Conservation (phyloP, 2,888 invertebrate genomes). For the Beris chalybata region DNA sequence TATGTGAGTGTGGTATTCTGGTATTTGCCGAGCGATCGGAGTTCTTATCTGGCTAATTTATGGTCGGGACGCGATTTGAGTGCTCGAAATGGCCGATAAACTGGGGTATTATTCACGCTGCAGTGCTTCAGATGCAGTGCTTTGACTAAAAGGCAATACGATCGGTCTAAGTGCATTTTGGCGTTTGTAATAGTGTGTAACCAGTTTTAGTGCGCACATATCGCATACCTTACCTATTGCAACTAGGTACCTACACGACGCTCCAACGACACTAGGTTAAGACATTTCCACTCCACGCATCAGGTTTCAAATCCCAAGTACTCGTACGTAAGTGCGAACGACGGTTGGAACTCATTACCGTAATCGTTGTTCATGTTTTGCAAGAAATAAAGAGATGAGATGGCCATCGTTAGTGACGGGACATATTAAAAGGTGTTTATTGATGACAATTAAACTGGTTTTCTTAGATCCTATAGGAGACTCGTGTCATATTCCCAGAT, state of each 20-base stretch:
- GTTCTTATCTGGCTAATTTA: constrained; percentile 37
- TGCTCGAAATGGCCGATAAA: constrained; percentile 35
- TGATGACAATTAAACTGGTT: constrained; percentile 29
- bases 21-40: constrained; percentile 14
- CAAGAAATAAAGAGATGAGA: constrained; percentile 34
- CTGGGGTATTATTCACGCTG: constrained; percentile 32
- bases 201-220: constrained; percentile 11
- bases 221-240: background rate
- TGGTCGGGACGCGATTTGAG: constrained; percentile 33
- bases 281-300: background rate
- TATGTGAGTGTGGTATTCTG: constrained; percentile 19
- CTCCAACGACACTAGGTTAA: background rate
- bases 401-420: constrained; percentile 18
- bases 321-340: constrained; percentile 5
- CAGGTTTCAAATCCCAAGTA: background rate
- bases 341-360: constrained; percentile 30
- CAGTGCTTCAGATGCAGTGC: constrained; percentile 13
- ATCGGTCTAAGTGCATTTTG: constrained; percentile 25
- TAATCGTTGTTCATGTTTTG: constrained; percentile 36
- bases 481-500: constrained; percentile 30
- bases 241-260: background rate
- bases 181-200: constrained; percentile 20
- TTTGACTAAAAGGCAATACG: background rate
- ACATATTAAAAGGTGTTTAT: constrained; percentile 34
- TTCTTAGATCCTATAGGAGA: constrained; percentile 11